phyloP scores from a whole-genome alignment of 1,140 invertebrate genomes.

The Paramacrobiotus metropolitanus region DNA sequence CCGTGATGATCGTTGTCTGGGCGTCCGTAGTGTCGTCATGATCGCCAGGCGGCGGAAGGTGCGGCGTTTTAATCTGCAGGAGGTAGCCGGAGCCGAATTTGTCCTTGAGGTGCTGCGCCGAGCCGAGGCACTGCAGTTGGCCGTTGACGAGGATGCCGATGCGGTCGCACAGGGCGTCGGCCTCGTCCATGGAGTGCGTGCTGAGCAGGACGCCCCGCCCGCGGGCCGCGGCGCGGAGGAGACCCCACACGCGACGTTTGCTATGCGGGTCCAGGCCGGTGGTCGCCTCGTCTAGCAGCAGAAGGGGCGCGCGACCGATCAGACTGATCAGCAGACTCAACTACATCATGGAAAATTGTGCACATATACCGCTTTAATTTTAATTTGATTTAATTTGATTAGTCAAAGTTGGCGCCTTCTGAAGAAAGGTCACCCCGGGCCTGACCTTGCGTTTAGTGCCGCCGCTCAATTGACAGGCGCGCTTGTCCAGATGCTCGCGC shows the following conservation, averaged over 20 bases:
- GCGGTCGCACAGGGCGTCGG: constrained; percentile 51
- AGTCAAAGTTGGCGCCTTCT: too few species aligned
- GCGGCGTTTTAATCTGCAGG: constrained; percentile 54
- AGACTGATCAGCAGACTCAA: constrained; percentile 66
- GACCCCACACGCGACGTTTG: constrained; percentile 73
- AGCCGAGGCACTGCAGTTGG: constrained; percentile 36
- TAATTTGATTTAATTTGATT: too few species aligned
- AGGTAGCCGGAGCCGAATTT: constrained; percentile 54
- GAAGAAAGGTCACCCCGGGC: constrained; percentile 10
- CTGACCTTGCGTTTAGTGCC: constrained; percentile 55
- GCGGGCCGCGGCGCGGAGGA: constrained; percentile 32
- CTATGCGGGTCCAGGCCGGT: constrained; percentile 79
- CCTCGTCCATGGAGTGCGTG: constrained; percentile 78
- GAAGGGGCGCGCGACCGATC: constrained; percentile 42
- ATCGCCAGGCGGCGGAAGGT: too few species aligned
- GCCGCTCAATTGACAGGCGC: constrained; percentile 53
- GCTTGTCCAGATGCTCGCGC: constrained; percentile 50
- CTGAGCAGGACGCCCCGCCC: constrained; percentile 50
- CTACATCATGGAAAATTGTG: too few species aligned
- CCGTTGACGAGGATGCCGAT: constrained; percentile 60
- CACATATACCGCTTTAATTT: too few species aligned
- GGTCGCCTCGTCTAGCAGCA: constrained; percentile 71
- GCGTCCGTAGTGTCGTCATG: too few species aligned
- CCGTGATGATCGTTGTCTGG: too few species aligned
- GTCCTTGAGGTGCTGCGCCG: constrained; percentile 54